These are phyloP conservation scores for Urosaurus nigricauda DNA, from an alignment of 2,797 vertebrate species.

Conservation along the genomic window DNA sequence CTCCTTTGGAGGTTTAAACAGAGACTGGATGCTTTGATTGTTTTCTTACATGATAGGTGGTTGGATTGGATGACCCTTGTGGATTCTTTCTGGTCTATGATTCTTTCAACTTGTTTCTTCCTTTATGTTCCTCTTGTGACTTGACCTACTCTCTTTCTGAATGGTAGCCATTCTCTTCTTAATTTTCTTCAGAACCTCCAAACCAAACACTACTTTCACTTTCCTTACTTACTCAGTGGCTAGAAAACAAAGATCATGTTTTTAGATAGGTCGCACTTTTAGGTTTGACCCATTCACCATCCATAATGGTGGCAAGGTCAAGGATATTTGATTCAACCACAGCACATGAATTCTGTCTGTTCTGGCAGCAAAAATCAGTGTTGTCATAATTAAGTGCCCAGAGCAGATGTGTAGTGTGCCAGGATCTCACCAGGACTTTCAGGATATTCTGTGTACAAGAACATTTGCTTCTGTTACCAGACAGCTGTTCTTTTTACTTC, in stretches of 20 bases:
- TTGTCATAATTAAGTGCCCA: neutral
- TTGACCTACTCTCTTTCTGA: neutral
- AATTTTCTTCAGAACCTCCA: neutral
- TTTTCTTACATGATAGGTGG: too few relatives aligned
- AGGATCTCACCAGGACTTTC: neutral
- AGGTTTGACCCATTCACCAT: neutral
- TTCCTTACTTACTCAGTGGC: neutral
- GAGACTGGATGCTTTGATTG: too few relatives aligned
- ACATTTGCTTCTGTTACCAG: neutral
- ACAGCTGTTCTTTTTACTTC: neutral
- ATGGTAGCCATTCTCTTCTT: neutral
- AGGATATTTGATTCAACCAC: neutral
- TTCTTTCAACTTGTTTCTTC: neutral
- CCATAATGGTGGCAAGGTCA: neutral
- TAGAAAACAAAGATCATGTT: neutral
- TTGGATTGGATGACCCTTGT: too few relatives aligned
- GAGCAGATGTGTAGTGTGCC: too few relatives aligned
- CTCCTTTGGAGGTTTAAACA: too few relatives aligned
- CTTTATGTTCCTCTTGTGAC: neutral
- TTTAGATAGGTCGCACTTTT: neutral
- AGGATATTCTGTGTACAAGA: neutral
- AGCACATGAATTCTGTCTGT: neutral
- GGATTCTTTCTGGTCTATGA: too few relatives aligned
- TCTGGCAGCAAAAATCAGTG: neutral
- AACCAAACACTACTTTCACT: neutral